A percentile compares a stretch with the other conserved stretches of the same genome.
phyloP scores from a whole-genome alignment of 1,140 invertebrate species.

The Listronotus bonariensis region DNA sequence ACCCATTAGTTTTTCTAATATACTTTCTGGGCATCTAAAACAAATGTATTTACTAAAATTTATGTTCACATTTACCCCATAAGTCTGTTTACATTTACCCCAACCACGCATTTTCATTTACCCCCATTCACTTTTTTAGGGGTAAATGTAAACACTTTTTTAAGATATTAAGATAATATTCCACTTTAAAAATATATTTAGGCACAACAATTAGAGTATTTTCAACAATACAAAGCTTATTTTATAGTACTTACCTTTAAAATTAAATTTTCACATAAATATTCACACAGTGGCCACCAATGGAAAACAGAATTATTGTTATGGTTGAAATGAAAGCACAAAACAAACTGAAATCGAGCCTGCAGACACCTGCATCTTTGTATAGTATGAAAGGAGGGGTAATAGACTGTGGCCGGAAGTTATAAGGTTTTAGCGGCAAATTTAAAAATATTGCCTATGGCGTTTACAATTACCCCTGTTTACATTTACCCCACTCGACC shows the following conservation, averaged over 20 bases:
- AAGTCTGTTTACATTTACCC: slow-evolving; percentile 13
- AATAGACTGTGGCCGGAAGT: too few species aligned
- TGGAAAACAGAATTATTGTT: slow-evolving; percentile 14
- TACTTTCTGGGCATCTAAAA: slow-evolving; percentile 22
- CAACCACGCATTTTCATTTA: background rate
- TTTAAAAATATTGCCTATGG: background rate
- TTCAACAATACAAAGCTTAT: too few species aligned
- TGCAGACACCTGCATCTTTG: too few species aligned
- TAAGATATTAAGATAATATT: too few species aligned
- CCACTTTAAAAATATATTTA: too few species aligned
- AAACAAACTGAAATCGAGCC: too few species aligned
- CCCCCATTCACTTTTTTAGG: too few species aligned
- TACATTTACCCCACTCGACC: slow-evolving; percentile 18
- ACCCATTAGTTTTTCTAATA: slow-evolving; percentile 19
- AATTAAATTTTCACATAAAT: background rate
- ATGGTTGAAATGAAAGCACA: too few species aligned
- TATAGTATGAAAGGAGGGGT: too few species aligned
- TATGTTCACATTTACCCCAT: slow-evolving; percentile 21
- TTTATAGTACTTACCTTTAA: slow-evolving; percentile 19
- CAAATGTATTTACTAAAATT: background rate
- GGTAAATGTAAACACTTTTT: slow-evolving; percentile 1
- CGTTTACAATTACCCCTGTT: slow-evolving; percentile 27
- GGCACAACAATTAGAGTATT: too few species aligned
- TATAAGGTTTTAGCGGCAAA: slow-evolving; percentile 9
- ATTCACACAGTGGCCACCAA: background rate